phyloP scores from a whole-genome alignment of 2,888 invertebrate species.

The Hydraecia micacea region DNA sequence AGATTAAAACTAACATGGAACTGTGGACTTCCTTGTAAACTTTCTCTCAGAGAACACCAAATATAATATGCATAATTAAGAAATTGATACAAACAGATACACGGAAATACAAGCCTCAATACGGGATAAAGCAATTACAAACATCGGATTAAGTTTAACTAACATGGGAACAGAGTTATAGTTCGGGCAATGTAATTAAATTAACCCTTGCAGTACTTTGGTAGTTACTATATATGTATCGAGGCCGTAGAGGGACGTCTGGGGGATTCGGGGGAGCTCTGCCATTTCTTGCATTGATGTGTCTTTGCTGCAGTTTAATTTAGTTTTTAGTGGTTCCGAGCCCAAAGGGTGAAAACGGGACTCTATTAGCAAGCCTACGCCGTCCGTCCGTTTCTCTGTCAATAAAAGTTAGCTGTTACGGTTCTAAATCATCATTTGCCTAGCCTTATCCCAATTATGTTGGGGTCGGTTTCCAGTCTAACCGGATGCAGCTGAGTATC shows the following conservation, averaged over 20 bases:
- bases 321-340: background rate
- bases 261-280: constrained; percentile 10
- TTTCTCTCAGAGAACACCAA: background rate
- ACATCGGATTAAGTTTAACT: constrained; percentile 65
- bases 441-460: no score
- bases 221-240: constrained; percentile 28
- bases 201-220: constrained; percentile 63
- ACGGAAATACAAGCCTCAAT: constrained; percentile 35
- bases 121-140: constrained; percentile 63
- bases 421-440: no score
- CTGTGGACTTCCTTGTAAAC: background rate
- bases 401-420: background rate
- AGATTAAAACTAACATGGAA: background rate
- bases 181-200: constrained; percentile 63
- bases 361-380: background rate
- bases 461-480: no score
- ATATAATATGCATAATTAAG: background rate
- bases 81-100: constrained; percentile 47
- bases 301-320: constrained; percentile 19
- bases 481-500: no score
- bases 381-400: background rate
- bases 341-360: background rate
- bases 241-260: background rate
- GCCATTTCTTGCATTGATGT: constrained; percentile 44
- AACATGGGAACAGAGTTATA: constrained; percentile 62